A percentile compares a stretch with the other conserved stretches of the same genome.
These are phyloP conservation scores for Epinephelus cyanopodus DNA, from an alignment of 2,113 vertebrate genomes.

Conservation along the genomic window DNA sequence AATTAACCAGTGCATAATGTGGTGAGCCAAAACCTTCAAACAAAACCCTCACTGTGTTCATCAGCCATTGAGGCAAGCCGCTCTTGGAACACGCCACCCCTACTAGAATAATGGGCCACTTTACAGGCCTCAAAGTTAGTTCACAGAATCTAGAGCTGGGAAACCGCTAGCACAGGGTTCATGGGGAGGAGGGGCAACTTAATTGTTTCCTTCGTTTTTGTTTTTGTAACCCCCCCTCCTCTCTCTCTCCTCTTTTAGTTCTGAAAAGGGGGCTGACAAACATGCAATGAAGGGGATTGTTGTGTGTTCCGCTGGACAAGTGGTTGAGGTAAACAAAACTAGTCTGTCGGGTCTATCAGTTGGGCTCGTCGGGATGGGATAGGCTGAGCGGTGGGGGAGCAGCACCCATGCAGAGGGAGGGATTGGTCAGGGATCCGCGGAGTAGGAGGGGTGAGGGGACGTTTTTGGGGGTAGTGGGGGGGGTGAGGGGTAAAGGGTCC, in stretches of 20 bases:
- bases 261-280: conserved; percentile 84
- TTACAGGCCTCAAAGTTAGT: conserved; percentile 84
- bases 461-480: conserved; percentile 12
- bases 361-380: conserved; percentile 58
- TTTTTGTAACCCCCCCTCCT: conserved; percentile 52
- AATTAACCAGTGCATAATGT: conserved; percentile 81
- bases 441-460: conserved; percentile 46
- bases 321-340: conserved; percentile 83
- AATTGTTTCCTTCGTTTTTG: conserved; percentile 84
- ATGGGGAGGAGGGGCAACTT: conserved; percentile 77
- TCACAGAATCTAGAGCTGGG: conserved; percentile 86
- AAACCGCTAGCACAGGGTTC: conserved; percentile 82
- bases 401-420: conserved; percentile 43
- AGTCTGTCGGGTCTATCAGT: conserved; percentile 69
- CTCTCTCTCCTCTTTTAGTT: conserved; percentile 65
- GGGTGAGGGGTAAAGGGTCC: conserved; percentile 51
- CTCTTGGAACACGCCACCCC: conserved; percentile 83
- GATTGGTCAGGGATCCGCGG: conserved; percentile 59
- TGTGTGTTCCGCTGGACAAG: conserved; percentile 82
- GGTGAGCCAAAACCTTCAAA: conserved; percentile 78
- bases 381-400: conserved; percentile 68
- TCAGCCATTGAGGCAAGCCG: conserved; percentile 80
- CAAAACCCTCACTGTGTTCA: conserved; percentile 84
- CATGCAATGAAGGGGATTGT: conserved; percentile 85
- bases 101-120: conserved; percentile 84